phyloP scores from a whole-genome alignment of 64 coral and sea anemone genomes.

The Exaiptasia diaphana region DNA sequence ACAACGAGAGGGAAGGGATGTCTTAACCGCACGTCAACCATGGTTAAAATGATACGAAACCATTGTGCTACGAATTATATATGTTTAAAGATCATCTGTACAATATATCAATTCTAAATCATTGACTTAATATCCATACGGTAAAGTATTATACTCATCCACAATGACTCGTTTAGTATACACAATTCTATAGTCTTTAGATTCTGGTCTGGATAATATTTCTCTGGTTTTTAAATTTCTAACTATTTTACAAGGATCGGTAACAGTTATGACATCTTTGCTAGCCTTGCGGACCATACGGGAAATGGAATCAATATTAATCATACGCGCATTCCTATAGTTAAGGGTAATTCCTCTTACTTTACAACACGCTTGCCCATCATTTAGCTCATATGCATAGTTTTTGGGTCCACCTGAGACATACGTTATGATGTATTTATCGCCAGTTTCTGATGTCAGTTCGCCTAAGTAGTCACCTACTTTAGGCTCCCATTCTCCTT shows the following conservation, averaged over 20 bases:
- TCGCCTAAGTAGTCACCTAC: slow-evolving; percentile 21
- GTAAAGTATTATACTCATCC: slow-evolving; percentile 1
- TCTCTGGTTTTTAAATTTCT: neutral
- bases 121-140: slow-evolving; percentile 9
- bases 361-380: slow-evolving; percentile 9
- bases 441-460: neutral
- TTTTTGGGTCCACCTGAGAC: slow-evolving; percentile 36
- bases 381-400: slow-evolving; percentile 24
- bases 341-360: slow-evolving; percentile 19
- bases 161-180: neutral
- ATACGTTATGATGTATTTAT: slow-evolving; percentile 7
- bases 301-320: slow-evolving; percentile 32
- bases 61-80: too few species aligned
- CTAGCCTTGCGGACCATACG: neutral
- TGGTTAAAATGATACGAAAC: too few species aligned
- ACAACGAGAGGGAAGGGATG: neutral
- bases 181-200: neutral
- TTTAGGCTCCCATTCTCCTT: neutral
- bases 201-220: neutral
- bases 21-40: neutral
- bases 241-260: neutral
- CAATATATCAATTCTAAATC: neutral
- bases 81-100: neutral
- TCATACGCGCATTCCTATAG: neutral
- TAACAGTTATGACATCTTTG: neutral